These are phyloP conservation scores for Papilio xuthus DNA, from an alignment of 1,140 invertebrate genomes.

Conservation along the genomic window DNA sequence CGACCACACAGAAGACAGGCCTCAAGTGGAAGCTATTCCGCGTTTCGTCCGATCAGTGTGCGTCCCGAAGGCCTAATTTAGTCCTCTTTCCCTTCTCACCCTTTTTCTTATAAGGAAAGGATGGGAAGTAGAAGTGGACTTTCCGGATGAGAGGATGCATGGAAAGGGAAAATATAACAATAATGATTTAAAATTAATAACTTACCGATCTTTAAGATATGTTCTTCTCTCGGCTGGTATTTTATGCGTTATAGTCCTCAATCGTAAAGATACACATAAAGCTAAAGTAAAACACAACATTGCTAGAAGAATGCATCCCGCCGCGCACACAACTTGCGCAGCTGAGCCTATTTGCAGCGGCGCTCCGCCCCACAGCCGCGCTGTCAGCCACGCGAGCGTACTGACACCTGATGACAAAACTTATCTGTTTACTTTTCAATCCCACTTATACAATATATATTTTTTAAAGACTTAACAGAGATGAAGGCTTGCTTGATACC, in stretches of 20 bases:
- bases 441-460: neutral
- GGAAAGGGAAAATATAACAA: too few species aligned
- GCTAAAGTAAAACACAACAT: slow-evolving; percentile 68
- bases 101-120: too few species aligned
- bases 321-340: slow-evolving; percentile 68
- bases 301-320: slow-evolving; percentile 66
- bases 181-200: neutral
- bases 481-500: too few species aligned
- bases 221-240: slow-evolving; percentile 69
- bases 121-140: too few species aligned
- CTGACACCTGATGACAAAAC: slow-evolving; percentile 64
- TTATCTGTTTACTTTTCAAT: slow-evolving; percentile 4
- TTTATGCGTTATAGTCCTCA: slow-evolving; percentile 71
- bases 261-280: slow-evolving; percentile 61
- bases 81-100: too few species aligned
- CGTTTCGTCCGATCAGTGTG: too few species aligned
- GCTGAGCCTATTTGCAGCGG: slow-evolving; percentile 70
- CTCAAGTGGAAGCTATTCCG: too few species aligned
- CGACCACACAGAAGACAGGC: too few species aligned
- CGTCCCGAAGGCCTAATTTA: too few species aligned
- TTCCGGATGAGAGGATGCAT: too few species aligned
- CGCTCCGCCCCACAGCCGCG: slow-evolving; percentile 73
- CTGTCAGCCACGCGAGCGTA: slow-evolving; percentile 69
- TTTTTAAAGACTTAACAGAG: neutral
- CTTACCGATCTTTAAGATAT: slow-evolving; percentile 70